Conservation (phyloP, 2,888 invertebrate species). For the Lasioglossum figueresi region DNA sequence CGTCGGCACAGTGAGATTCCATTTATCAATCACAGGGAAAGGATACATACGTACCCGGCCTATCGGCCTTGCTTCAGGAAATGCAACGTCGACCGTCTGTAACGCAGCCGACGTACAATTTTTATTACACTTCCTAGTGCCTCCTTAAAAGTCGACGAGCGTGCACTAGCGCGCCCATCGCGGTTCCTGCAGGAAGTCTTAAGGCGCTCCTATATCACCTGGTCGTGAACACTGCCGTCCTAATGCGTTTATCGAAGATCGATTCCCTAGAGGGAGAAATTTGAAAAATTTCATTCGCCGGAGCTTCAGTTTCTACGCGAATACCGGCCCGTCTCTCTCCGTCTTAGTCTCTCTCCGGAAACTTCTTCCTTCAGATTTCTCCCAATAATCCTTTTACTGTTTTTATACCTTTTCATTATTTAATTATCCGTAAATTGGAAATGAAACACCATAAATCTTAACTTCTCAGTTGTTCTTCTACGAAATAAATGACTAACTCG, state of each 20-base stretch:
- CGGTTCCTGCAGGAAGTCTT: background rate
- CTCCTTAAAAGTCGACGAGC: slow-evolving; percentile 43
- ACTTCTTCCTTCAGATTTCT: background rate
- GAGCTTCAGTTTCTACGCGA: background rate
- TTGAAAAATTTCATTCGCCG: background rate
- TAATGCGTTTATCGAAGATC: slow-evolving; percentile 25
- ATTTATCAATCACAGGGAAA: background rate
- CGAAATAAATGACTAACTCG: background rate
- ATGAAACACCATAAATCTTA: background rate
- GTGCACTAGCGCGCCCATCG: slow-evolving; percentile 15
- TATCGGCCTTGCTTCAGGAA: slow-evolving; percentile 13
- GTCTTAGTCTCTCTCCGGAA: background rate
- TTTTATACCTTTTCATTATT: background rate
- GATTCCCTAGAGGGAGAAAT: background rate
- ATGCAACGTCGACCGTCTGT: slow-evolving; percentile 12
- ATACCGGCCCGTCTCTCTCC: fast-evolving
- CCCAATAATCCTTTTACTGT: background rate
- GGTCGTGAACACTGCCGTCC: background rate
- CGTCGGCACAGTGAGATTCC: background rate
- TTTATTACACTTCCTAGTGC: slow-evolving; percentile 37
- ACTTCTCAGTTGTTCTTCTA: background rate
- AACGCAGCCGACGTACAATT: slow-evolving; percentile 30
- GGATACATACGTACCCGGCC: background rate
- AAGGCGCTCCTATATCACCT: slow-evolving; percentile 8
- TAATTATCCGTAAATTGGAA: background rate